Evolutionary conservation across 2,888 invertebrate species (phyloP), one percentile per base, ranked within the genome.

Genomic region (Stratiomys singularior): DNA sequence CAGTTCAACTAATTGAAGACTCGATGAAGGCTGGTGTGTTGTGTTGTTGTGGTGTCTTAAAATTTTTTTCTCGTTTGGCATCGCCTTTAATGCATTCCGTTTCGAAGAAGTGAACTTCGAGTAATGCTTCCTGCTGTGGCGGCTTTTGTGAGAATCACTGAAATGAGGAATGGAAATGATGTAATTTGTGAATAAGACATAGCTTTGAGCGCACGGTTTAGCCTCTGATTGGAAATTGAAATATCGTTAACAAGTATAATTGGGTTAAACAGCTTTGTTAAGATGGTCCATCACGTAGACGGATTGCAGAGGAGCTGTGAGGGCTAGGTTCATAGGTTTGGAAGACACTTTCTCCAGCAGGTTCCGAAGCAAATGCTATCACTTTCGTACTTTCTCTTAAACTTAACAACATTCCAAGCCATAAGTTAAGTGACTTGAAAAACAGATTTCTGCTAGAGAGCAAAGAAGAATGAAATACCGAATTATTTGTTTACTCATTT

Each of bases 1-100:
- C 58, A 18, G 23, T 60, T 60, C 18, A 60, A 23, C 58, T 60
- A 60, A 60, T 60, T 60, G 58, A 25, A 25, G 4, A 60, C 25
- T 60, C 23, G 58, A 60, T 60, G 58, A 60, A 60, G 58, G 58
- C 23, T 25, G 4, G 2, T 60, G 23, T 21, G 2, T 13, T 21
- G 2, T 13, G 21, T 5, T 21, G 58, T 60, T 60, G 58, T 4
- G 4, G 4, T 18, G 2, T 5, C 52, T 52, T 4, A 3, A 52
- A 52, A 18, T 13, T 52, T 15, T 44, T 13, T 52, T 18, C 52
- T 18, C 52, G 4, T 37, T 37, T 52, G 4, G 7, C 52, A 7
- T 52, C 3, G 15, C 15, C 52, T 52, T 52, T 4, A 18, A 52
- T 52, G 52, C 52, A 52, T 13, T 3, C 7, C 7, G 15, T 3